Evolutionary conservation across 2,797 vertebrate species (phyloP).

Genomic region (Cuniculus paca): DNA sequence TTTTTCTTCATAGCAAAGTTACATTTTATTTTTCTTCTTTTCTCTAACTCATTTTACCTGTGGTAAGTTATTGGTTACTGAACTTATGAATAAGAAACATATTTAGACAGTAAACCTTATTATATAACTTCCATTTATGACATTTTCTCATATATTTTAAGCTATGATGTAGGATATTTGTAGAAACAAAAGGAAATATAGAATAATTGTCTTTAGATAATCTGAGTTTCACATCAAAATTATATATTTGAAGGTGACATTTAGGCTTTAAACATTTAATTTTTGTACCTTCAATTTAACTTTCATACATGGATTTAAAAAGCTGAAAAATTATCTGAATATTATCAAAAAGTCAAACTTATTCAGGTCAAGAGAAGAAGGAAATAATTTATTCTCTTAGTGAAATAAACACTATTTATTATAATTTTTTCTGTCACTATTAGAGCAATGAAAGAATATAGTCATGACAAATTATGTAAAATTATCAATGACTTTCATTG

Average conservation of each 20-base stretch:
- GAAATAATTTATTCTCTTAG: conserved; percentile 45
- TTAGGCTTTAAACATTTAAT: conserved; percentile 56
- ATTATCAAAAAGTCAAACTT: not conserved
- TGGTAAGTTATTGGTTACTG: not conserved
- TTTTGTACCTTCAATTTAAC: conserved; percentile 56
- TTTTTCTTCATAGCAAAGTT: not conserved
- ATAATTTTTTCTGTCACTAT: not conserved
- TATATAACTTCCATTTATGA: conserved; percentile 25
- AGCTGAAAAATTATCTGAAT: not conserved
- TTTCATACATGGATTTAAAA: conserved; percentile 54
- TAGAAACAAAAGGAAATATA: conserved; percentile 50
- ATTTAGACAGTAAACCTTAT: not conserved
- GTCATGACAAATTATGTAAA: not conserved
- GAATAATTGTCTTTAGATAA: conserved; percentile 54
- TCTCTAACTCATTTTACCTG: not conserved
- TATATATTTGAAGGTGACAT: not conserved
- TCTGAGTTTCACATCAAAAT: conserved; percentile 64
- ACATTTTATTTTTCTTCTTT: conserved; percentile 24
- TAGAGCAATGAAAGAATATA: not conserved
- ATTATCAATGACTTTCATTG: conserved; percentile 7
- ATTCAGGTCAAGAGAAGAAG: not conserved
- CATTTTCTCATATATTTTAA: conserved; percentile 44
- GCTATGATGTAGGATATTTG: not conserved
- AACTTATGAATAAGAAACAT: not conserved
- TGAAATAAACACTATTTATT: not conserved